These are phyloP conservation scores for Reticulitermes speratus DNA, from an alignment of 1,140 invertebrate genomes.

Conservation along the genomic window DNA sequence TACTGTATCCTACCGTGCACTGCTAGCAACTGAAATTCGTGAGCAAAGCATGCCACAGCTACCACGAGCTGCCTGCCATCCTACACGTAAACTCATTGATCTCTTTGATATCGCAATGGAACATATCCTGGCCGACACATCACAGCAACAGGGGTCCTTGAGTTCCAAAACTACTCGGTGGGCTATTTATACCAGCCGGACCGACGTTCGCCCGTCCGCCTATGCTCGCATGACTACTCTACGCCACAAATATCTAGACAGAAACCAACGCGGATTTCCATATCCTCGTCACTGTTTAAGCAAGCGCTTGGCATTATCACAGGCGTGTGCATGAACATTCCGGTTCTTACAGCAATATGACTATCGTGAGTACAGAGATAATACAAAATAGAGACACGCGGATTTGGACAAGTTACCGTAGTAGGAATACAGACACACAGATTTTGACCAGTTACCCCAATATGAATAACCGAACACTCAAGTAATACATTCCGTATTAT, in stretches of 20 bases:
- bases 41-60: not conserved
- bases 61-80: not conserved
- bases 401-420: no score
- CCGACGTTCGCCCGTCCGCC: not conserved
- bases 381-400: no score
- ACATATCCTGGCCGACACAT: not conserved
- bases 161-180: conserved; percentile 4
- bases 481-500: no score
- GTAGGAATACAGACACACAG: no score
- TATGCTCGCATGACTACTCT: not conserved
- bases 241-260: not conserved
- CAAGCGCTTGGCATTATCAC: no score
- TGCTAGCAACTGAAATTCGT: not conserved
- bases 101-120: not conserved
- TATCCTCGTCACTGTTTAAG: not conserved
- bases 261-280: not conserved
- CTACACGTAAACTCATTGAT: conserved; percentile 1
- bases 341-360: no score
- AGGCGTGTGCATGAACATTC: no score
- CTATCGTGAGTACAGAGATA: no score
- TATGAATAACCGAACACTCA: no score
- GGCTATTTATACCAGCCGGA: not conserved
- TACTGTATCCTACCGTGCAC: not conserved
- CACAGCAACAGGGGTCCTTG: not conserved
- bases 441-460: no score